A percentile compares a stretch with the other conserved stretches of the same genome.
phyloP scores from a whole-genome alignment of 1,140 invertebrate genomes.

The Orius insidiosus region DNA sequence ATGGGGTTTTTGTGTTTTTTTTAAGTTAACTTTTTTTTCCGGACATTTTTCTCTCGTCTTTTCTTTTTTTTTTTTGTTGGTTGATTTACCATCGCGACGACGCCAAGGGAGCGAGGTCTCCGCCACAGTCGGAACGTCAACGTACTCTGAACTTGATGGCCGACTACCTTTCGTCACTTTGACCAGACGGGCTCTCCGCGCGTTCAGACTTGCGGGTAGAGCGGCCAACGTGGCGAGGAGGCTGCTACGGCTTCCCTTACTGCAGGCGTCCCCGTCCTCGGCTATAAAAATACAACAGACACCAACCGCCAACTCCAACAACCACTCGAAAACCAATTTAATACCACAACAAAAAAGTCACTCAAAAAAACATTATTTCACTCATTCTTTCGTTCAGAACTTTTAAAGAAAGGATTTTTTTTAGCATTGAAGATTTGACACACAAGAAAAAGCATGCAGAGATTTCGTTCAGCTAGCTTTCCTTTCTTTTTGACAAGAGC shows the following conservation, averaged over 20 bases:
- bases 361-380: too few relatives aligned
- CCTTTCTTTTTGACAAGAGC: too few relatives aligned
- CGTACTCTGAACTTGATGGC: constrained; percentile 21
- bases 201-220: constrained; percentile 33
- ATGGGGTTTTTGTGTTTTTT: too few relatives aligned
- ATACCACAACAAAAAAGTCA: too few relatives aligned
- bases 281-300: constrained; percentile 8
- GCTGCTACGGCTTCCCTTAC: constrained; percentile 16
- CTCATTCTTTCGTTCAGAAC: too few relatives aligned
- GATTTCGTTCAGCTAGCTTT: too few relatives aligned
- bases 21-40: too few relatives aligned
- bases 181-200: constrained; percentile 41
- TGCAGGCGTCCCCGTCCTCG: constrained; percentile 17
- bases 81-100: constrained; percentile 32
- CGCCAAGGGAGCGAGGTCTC: constrained; percentile 58
- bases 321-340: not conserved
- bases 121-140: constrained; percentile 41
- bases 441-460: too few relatives aligned
- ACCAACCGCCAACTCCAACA: not conserved
- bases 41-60: too few relatives aligned
- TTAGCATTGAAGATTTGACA: too few relatives aligned
- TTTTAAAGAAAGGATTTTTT: too few relatives aligned
- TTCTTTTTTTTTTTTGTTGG: constrained; percentile 2
- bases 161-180: constrained; percentile 40
- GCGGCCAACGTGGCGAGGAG: constrained; percentile 6